Evolutionary conservation across 2,888 invertebrate genomes (phyloP).

Genomic region (Hydropsyche betteni): DNA sequence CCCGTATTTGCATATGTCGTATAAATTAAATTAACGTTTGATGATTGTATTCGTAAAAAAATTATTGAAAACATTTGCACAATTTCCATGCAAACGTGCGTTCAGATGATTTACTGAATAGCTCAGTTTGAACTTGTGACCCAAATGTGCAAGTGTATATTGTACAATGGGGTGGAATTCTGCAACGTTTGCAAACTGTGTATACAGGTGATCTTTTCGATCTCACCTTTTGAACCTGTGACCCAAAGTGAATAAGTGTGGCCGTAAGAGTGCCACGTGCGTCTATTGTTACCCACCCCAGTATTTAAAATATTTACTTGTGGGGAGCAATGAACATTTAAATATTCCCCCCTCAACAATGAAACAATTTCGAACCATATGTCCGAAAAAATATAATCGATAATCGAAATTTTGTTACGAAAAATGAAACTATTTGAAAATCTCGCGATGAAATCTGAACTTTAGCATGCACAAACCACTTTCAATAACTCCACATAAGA

Average conservation of each 20-base stretch:
- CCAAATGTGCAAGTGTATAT: too few species aligned
- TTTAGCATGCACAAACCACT: not conserved
- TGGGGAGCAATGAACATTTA: not conserved
- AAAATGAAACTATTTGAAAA: not conserved
- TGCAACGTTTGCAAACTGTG: too few species aligned
- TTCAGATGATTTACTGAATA: too few species aligned
- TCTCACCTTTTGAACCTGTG: slow-evolving; percentile 5
- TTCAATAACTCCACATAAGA: not conserved
- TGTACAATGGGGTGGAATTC: too few species aligned
- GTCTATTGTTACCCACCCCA: slow-evolving; percentile 8
- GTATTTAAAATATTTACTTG: not conserved
- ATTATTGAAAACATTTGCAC: too few species aligned
- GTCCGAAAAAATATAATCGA: not conserved
- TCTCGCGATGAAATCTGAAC: not conserved
- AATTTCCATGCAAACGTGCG: too few species aligned
- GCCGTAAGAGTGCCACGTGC: not conserved
- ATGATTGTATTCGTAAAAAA: too few species aligned
- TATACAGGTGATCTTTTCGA: slow-evolving; percentile 8
- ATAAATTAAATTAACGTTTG: too few species aligned
- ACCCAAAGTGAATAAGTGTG: not conserved
- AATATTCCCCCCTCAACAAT: not conserved
- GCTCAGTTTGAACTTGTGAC: too few species aligned
- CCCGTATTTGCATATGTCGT: too few species aligned
- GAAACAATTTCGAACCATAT: not conserved
- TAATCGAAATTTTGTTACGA: not conserved